Evolutionary conservation across 53 echinoderm and acorn worm species (phyloP).

Genomic region (Patiria pectinifera): DNA sequence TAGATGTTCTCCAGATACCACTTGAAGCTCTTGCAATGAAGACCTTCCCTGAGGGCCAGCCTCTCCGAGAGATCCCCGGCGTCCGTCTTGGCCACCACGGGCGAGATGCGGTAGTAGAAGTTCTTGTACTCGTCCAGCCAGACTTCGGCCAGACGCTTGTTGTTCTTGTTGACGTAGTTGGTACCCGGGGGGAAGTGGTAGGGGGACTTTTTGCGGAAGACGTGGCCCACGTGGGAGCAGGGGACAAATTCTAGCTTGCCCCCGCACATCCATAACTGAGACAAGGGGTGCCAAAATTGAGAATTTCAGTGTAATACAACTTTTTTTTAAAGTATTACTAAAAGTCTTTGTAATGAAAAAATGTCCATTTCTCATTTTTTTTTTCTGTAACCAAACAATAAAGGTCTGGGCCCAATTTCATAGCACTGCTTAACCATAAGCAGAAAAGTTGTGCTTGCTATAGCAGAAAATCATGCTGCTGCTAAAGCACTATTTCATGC

Average conservation of each 20-base stretch:
- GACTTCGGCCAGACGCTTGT: slow-evolving; percentile 77
- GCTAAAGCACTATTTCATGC: too few relatives aligned
- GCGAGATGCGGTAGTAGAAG: slow-evolving; percentile 80
- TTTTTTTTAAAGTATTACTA: not conserved
- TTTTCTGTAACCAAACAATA: too few relatives aligned
- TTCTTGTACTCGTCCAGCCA: slow-evolving; percentile 84
- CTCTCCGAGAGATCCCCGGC: slow-evolving; percentile 89
- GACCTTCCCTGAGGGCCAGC: slow-evolving; percentile 69
- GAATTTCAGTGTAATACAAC: not conserved
- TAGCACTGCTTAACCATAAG: too few relatives aligned
- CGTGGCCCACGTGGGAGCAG: slow-evolving; percentile 80
- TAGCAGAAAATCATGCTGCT: too few relatives aligned
- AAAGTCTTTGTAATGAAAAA: too few relatives aligned
- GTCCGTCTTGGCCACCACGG: slow-evolving; percentile 97
- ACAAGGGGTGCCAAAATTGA: not conserved
- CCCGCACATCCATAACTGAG: slow-evolving; percentile 79
- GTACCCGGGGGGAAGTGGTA: slow-evolving; percentile 82
- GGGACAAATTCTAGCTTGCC: slow-evolving; percentile 75
- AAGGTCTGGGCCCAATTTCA: too few relatives aligned
- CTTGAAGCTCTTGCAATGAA: slow-evolving; percentile 93
- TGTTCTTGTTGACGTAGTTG: slow-evolving; percentile 80
- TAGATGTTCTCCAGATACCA: slow-evolving; percentile 99
- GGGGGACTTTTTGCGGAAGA: slow-evolving; percentile 78
- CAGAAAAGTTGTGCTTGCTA: too few relatives aligned
- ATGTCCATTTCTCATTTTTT: too few relatives aligned